Percentiles rank a stretch among this genome's conserved stretches.
Evolutionary conservation across 2,888 invertebrate genomes (phyloP).

Genomic region (Drosophila stalkeri): DNA sequence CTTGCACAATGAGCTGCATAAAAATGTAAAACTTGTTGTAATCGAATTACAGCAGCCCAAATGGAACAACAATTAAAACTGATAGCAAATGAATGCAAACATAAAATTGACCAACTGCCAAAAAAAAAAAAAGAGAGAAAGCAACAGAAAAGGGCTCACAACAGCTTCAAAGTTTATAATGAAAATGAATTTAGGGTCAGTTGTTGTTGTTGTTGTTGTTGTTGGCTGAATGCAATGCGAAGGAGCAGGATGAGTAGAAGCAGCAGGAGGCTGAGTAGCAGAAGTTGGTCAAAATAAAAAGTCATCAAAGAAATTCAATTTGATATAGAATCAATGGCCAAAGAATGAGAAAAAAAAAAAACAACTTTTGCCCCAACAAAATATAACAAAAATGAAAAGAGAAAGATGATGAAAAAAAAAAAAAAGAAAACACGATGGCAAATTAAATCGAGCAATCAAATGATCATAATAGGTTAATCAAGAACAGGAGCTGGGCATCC

Average conservation of each 20-base stretch:
- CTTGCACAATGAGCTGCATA: neutral
- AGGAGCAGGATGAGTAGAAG: neutral
- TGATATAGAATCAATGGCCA: conserved; percentile 38
- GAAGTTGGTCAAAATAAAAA: conserved; percentile 30
- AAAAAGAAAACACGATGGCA: conserved; percentile 53
- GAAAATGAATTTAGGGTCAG: conserved; percentile 55
- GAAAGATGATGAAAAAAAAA: too few relatives aligned
- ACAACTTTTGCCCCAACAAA: conserved; percentile 16
- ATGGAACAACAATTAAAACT: conserved; percentile 31
- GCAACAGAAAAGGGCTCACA: conserved; percentile 5
- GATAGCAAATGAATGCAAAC: conserved; percentile 44
- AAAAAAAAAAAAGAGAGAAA: neutral
- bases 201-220: conserved; percentile 14
- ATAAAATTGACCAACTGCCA: conserved; percentile 25
- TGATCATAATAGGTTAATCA: conserved; percentile 80
- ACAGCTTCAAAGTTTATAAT: conserved; percentile 35
- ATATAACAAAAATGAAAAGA: conserved; percentile 20
- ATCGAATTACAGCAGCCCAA: conserved; percentile 14
- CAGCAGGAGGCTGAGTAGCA: too few relatives aligned
- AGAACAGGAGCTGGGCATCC: conserved; percentile 54
- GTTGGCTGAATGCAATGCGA: conserved; percentile 27
- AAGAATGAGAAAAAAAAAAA: conserved; percentile 17
- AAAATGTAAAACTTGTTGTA: conserved; percentile 14
- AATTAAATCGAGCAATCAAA: conserved; percentile 81
- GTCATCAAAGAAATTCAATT: conserved; percentile 72